These are phyloP conservation scores for Agrilus mali DNA, from an alignment of 2,888 invertebrate genomes.

Conservation along the genomic window DNA sequence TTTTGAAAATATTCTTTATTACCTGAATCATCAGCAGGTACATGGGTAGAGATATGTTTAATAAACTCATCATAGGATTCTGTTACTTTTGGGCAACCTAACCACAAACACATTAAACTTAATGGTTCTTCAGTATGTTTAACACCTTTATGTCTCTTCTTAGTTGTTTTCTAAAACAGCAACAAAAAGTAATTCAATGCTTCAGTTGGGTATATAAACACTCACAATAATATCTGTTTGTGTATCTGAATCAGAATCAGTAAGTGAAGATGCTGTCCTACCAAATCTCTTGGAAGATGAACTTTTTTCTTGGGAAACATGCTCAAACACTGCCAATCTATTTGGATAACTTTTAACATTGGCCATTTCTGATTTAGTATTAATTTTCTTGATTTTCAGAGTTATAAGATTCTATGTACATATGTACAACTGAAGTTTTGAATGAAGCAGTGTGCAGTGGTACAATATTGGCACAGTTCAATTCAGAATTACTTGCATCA, in stretches of 20 bases:
- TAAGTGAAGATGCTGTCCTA: constrained; percentile 11
- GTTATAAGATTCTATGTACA: constrained; percentile 25
- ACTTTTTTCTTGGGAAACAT: constrained; percentile 20
- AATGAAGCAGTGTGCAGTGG: constrained; percentile 35
- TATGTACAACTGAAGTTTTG: constrained; percentile 29
- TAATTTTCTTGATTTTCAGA: neutral
- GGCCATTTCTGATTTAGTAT: neutral
- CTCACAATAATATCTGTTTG: neutral
- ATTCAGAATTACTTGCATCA: constrained; percentile 19
- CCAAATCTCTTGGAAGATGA: constrained; percentile 13
- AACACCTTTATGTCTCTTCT: constrained; percentile 13
- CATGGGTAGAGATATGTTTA: constrained; percentile 43
- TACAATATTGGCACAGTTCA: constrained; percentile 28
- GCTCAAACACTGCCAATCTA: constrained; percentile 28
- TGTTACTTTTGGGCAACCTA: constrained; percentile 34
- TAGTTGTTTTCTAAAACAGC: constrained; percentile 10
- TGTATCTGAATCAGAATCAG: constrained; percentile 23
- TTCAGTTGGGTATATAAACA: neutral
- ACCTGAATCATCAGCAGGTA: too few species aligned
- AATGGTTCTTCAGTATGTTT: constrained; percentile 29
- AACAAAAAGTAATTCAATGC: neutral
- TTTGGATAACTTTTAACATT: constrained; percentile 8
- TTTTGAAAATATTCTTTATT: too few species aligned
- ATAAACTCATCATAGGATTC: constrained; percentile 39
- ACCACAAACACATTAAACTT: constrained; percentile 46